phyloP scores from a whole-genome alignment of 2,113 vertebrate genomes.

The Apaloderma vittatum region DNA sequence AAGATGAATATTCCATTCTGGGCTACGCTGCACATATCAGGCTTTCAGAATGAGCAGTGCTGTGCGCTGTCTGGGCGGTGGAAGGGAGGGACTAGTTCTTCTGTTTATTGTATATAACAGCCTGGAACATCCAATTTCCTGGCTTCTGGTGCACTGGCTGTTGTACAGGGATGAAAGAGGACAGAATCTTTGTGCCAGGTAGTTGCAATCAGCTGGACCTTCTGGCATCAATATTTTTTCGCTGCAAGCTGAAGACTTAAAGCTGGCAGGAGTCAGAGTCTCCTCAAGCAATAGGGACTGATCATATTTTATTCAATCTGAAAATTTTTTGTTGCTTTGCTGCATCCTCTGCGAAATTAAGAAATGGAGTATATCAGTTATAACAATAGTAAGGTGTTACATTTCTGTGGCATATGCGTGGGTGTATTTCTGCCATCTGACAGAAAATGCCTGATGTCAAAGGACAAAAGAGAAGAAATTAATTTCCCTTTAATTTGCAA shows the following conservation, averaged over 20 bases:
- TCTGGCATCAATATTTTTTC: neutral
- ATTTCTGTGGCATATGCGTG: neutral
- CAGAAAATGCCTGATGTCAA: neutral
- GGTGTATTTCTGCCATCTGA: neutral
- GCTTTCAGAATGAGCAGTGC: neutral
- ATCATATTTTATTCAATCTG: neutral
- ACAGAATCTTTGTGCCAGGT: neutral
- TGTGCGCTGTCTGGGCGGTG: accelerated
- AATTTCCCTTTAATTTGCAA: neutral
- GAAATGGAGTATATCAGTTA: neutral
- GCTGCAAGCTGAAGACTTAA: neutral
- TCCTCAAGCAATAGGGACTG: neutral
- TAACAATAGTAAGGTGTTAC: neutral
- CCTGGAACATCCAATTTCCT: neutral
- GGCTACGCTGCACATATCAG: neutral
- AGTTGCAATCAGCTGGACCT: neutral
- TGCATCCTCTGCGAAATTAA: neutral
- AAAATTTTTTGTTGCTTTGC: neutral
- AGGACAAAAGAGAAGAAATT: neutral
- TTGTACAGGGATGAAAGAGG: neutral
- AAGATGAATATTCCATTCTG: neutral
- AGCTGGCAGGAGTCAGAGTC: neutral
- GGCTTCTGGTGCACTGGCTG: neutral
- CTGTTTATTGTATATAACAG: neutral
- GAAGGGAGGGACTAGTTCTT: neutral